Evolutionary conservation across 2,888 invertebrate genomes (phyloP).

Genomic region (Noctua janthe): DNA sequence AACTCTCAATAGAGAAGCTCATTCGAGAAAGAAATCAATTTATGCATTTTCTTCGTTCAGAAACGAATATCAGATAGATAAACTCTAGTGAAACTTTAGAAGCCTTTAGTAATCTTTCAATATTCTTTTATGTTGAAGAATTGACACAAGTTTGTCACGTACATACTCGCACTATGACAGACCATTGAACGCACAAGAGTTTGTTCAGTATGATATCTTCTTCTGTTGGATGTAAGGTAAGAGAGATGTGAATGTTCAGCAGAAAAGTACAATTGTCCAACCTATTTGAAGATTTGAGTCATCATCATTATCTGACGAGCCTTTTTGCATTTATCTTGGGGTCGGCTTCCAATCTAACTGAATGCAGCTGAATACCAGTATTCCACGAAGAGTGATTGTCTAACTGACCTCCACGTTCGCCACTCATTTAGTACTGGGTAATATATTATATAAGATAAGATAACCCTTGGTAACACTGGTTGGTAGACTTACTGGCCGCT

Average conservation of each 20-base stretch:
- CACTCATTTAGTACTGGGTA: not conserved
- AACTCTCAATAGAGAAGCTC: not conserved
- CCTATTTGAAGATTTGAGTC: not conserved
- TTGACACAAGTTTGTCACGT: not conserved
- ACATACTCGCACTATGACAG: too few species aligned
- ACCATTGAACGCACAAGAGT: not conserved
- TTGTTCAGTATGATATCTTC: not conserved
- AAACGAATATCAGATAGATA: not conserved
- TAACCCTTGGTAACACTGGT: not conserved
- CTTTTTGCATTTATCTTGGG: not conserved
- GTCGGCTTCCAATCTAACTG: not conserved
- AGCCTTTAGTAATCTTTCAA: not conserved
- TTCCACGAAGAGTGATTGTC: not conserved
- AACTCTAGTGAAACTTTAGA: not conserved
- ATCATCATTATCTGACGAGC: not conserved
- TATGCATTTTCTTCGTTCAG: not conserved
- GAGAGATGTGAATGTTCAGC: not conserved
- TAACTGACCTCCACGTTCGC: not conserved
- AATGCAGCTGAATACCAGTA: not conserved
- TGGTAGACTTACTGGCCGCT: not conserved
- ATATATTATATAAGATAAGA: not conserved
- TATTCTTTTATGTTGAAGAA: not conserved
- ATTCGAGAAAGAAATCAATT: not conserved
- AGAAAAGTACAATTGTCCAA: not conserved
- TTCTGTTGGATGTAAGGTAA: not conserved